phyloP scores from a whole-genome alignment of 2,797 vertebrate species.

The Gymnothorax javanicus region DNA sequence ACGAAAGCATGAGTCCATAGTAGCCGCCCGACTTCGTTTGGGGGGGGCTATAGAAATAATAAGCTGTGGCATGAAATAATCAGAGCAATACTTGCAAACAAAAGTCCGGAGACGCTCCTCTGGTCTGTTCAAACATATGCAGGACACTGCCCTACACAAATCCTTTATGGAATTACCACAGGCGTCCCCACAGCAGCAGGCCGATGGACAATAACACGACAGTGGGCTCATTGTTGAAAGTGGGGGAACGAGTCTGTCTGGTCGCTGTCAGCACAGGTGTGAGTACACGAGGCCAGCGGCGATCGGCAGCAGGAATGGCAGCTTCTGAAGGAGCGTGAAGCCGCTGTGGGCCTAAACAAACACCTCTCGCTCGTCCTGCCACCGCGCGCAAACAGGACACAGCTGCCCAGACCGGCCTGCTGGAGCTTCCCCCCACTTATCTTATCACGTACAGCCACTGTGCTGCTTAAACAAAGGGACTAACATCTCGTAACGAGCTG shows the following conservation, averaged over 20 bases:
- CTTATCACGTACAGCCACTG: background rate
- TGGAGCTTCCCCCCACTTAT: background rate
- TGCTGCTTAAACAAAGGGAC: conserved; percentile 18
- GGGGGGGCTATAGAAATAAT: too few species aligned
- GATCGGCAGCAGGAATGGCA: background rate
- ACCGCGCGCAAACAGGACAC: background rate
- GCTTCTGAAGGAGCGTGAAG: too few species aligned
- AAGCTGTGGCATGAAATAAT: background rate
- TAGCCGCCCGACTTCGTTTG: too few species aligned
- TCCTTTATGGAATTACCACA: background rate
- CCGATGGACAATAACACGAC: background rate
- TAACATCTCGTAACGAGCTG: background rate
- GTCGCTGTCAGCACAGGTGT: background rate
- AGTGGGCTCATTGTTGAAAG: background rate
- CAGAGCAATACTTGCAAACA: too few species aligned
- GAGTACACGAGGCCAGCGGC: background rate
- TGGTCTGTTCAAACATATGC: background rate
- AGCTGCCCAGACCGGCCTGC: background rate
- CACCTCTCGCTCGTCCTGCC: background rate
- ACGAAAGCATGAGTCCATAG: too few species aligned
- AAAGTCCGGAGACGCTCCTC: background rate
- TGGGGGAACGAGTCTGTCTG: too few species aligned
- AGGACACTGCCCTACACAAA: background rate
- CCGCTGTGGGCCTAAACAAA: background rate
- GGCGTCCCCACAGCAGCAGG: background rate